A percentile compares a stretch with the other conserved stretches of the same genome.
Evolutionary conservation across 2,113 vertebrate species (phyloP).

Genomic region (Anguilla rostrata): DNA sequence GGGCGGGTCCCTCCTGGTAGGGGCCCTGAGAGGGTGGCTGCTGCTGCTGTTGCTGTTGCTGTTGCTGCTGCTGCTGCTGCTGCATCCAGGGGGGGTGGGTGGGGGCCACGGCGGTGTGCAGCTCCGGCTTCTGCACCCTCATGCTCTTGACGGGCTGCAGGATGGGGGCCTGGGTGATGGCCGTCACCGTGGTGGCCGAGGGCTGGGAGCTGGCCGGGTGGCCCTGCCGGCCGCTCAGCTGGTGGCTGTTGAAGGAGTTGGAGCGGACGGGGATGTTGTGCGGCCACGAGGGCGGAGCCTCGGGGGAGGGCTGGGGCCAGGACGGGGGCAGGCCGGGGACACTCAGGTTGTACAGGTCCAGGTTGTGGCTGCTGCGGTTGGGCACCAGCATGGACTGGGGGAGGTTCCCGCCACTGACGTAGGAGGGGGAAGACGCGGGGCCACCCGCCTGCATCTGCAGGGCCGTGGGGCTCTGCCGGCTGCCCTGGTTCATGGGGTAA

Average conservation of each 20-base stretch:
- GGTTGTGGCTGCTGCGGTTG: conserved; percentile 89
- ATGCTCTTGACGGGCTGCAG: conserved; percentile 94
- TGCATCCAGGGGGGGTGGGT: conserved; percentile 90
- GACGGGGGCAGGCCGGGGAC: conserved; percentile 71
- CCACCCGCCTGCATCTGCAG: conserved; percentile 83
- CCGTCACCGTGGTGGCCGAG: conserved; percentile 90
- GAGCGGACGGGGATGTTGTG: conserved; percentile 82
- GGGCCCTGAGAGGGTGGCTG: conserved; percentile 41
- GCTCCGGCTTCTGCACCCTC: conserved; percentile 88
- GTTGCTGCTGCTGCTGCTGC: conserved; percentile 64
- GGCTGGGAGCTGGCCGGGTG: conserved; percentile 82
- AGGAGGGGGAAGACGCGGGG: conserved; percentile 76
- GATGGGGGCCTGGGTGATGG: conserved; percentile 91
- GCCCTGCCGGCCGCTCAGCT: conserved; percentile 68
- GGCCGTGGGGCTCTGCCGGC: conserved; percentile 84
- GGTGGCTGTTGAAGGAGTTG: conserved; percentile 89
- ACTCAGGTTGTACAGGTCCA: conserved; percentile 83
- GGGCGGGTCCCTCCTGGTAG: conserved; percentile 56
- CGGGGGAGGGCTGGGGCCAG: conserved; percentile 79
- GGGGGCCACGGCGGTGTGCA: conserved; percentile 93
- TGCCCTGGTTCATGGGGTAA: conserved; percentile 80
- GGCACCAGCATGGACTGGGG: conserved; percentile 83
- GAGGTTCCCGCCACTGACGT: conserved; percentile 79
- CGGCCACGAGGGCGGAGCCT: conserved; percentile 81
- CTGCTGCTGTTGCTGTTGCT: conserved; percentile 20